Evolutionary conservation across 1,140 invertebrate genomes (phyloP).

Genomic region (Potamilus streckersoni): DNA sequence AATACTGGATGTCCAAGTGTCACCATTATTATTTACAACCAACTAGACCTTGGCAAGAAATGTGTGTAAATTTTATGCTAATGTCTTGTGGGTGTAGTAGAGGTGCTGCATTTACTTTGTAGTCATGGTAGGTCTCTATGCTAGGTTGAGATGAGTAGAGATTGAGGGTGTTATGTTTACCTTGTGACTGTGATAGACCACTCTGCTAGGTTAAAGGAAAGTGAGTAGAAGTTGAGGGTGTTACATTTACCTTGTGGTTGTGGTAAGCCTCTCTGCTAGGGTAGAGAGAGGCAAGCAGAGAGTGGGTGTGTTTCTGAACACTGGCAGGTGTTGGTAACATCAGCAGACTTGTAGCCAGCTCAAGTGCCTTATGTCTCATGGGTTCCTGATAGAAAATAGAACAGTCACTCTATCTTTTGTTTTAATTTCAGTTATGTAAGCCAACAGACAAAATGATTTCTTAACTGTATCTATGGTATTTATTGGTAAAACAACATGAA

Average conservation of each 20-base stretch:
- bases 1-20: too few relatives aligned
- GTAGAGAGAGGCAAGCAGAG: slow-evolving; percentile 85
- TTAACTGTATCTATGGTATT: too few relatives aligned
- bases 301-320: slow-evolving; percentile 76
- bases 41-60: too few relatives aligned
- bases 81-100: background rate
- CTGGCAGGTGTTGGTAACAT: slow-evolving; percentile 84
- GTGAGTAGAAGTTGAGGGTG: slow-evolving; percentile 75
- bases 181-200: slow-evolving; percentile 35
- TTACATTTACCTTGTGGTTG: slow-evolving; percentile 77
- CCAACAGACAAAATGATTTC: too few relatives aligned
- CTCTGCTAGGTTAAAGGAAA: background rate
- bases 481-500: too few relatives aligned
- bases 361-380: slow-evolving; percentile 74
- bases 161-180: slow-evolving; percentile 64
- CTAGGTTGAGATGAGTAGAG: background rate
- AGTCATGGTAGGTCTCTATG: too few relatives aligned
- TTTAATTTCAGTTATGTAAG: too few relatives aligned
- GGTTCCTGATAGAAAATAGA: slow-evolving; percentile 36
- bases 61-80: too few relatives aligned
- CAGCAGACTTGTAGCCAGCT: slow-evolving; percentile 83
- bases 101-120: too few relatives aligned
- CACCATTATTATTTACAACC: too few relatives aligned
- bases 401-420: background rate
- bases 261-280: slow-evolving; percentile 81